These are phyloP conservation scores for Parazoanthus darwini DNA, from an alignment of 92 coral and sea anemone species.

Conservation along the genomic window DNA sequence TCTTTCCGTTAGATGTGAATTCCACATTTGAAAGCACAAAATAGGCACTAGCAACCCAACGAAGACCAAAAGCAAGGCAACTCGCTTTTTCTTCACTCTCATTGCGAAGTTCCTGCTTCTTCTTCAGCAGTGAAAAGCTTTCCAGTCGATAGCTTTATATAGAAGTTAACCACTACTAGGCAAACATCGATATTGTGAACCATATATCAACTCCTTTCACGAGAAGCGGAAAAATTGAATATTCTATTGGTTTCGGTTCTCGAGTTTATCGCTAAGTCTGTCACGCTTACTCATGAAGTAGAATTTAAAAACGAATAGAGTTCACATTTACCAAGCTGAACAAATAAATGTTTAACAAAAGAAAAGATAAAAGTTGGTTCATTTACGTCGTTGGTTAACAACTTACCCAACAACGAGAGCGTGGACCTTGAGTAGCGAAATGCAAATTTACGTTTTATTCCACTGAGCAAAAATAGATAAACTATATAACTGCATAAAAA, in stretches of 20 bases:
- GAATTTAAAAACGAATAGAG: background rate
- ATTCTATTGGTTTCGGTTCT: background rate
- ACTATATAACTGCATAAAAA: too few relatives aligned
- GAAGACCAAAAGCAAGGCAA: background rate
- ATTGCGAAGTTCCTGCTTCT: background rate
- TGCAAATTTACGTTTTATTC: background rate
- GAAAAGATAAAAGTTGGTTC: background rate
- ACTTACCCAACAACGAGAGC: background rate
- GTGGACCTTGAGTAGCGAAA: background rate
- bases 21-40: conserved; percentile 9
- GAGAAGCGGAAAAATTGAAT: background rate
- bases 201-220: background rate
- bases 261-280: background rate
- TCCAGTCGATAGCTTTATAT: background rate
- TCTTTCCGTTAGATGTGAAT: background rate
- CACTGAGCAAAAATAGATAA: background rate
- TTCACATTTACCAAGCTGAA: background rate
- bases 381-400: conserved; percentile 3
- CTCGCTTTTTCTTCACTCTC: conserved; percentile 27
- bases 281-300: background rate
- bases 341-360: background rate
- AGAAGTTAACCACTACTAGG: background rate
- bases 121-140: background rate
- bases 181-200: background rate
- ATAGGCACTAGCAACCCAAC: background rate